A percentile compares a stretch with the other conserved stretches of the same genome.
Conservation (phyloP, 2,888 invertebrate genomes). For the Byasa hedistus region DNA sequence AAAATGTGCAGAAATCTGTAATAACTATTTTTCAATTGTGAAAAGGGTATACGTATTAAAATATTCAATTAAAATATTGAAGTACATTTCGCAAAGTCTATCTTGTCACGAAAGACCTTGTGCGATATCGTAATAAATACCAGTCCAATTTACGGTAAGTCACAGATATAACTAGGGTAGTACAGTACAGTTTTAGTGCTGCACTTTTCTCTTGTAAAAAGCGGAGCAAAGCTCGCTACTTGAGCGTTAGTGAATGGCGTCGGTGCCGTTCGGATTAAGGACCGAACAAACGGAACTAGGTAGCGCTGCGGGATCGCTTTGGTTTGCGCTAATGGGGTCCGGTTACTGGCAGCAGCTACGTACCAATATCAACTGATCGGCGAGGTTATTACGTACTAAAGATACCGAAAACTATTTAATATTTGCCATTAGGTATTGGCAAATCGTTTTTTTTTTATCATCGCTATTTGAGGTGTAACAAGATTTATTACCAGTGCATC, state of each 20-base stretch:
- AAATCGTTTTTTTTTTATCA: no score
- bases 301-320: constrained; percentile 2
- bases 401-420: no score
- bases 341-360: not conserved
- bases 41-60: no score
- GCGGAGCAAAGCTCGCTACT: constrained; percentile 6
- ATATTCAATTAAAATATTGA: no score
- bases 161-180: not conserved
- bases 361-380: not conserved
- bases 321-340: constrained; percentile 7
- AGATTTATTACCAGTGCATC: no score
- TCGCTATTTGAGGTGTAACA: no score
- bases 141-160: not conserved
- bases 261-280: constrained; percentile 3
- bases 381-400: no score
- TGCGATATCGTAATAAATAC: not conserved
- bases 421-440: no score
- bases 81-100: no score
- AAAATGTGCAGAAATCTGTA: no score
- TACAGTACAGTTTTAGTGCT: constrained; percentile 1
- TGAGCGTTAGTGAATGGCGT: not conserved
- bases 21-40: no score
- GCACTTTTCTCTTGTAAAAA: constrained; percentile 6
- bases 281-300: constrained; percentile 7
- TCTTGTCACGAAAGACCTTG: no score